These are phyloP conservation scores for Brachionus asplanchnoidis DNA, from an alignment of 1,140 invertebrate species.

Conservation along the genomic window DNA sequence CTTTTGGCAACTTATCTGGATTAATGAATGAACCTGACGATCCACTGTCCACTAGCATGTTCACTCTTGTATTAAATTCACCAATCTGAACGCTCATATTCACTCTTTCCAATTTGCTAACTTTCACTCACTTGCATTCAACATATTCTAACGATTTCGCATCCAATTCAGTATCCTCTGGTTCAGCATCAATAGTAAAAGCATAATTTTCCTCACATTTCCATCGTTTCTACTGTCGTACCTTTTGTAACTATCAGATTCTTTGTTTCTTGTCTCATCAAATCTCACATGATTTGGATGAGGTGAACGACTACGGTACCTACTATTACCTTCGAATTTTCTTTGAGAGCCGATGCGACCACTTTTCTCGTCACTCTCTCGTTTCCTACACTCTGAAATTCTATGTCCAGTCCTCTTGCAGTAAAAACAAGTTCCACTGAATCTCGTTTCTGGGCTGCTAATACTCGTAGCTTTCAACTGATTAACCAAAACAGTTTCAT, in stretches of 20 bases:
- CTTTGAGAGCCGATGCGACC: background rate
- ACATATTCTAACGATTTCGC: background rate
- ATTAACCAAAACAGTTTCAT: conserved; percentile 18
- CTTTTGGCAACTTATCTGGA: background rate
- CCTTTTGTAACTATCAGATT: background rate
- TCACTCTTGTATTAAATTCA: background rate
- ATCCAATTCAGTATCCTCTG: background rate
- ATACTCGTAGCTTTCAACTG: background rate
- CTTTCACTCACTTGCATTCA: background rate
- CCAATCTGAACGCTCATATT: background rate
- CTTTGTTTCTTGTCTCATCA: background rate
- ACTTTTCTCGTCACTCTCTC: background rate
- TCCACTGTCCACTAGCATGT: conserved; percentile 1
- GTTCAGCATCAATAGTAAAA: background rate
- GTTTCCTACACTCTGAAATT: background rate
- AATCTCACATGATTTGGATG: background rate
- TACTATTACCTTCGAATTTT: background rate
- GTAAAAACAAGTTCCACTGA: background rate
- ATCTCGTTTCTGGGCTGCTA: background rate
- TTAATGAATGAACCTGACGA: conserved; percentile 17
- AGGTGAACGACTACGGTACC: background rate
- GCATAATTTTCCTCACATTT: background rate
- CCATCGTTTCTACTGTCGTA: background rate
- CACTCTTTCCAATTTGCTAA: background rate
- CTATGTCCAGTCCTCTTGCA: background rate